phyloP scores from a whole-genome alignment of 2,888 invertebrate species.

The Agriopis leucophaearia region DNA sequence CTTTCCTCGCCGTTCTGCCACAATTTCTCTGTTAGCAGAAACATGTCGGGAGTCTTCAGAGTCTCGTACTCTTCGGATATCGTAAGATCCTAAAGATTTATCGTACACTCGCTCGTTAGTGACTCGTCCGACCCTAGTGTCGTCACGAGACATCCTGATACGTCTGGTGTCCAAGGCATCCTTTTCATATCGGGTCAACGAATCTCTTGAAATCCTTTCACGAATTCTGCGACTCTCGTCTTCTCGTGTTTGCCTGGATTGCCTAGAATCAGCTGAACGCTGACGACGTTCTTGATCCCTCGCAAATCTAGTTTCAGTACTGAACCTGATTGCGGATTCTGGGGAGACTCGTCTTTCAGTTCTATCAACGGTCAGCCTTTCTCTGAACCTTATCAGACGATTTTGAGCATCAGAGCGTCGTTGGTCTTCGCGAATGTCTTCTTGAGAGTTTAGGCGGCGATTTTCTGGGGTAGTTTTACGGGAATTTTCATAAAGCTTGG shows the following conservation, averaged over 20 bases:
- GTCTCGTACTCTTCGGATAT: constrained; percentile 14
- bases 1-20: constrained; percentile 19
- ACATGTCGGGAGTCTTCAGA: constrained; percentile 25
- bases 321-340: constrained; percentile 12
- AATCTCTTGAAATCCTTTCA: constrained; percentile 23
- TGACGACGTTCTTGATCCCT: constrained; percentile 30
- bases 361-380: constrained; percentile 27
- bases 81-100: neutral
- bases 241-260: constrained; percentile 26
- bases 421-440: constrained; percentile 46
- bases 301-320: constrained; percentile 20
- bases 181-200: constrained; percentile 34
- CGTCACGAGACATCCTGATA: constrained; percentile 25
- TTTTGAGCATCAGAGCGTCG: constrained; percentile 52
- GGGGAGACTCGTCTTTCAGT: constrained; percentile 28
- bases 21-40: constrained; percentile 25
- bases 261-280: constrained; percentile 12
- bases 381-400: constrained; percentile 32
- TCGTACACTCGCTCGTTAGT: constrained; percentile 12
- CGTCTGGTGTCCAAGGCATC: constrained; percentile 34
- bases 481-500: constrained; percentile 47
- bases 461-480: constrained; percentile 32
- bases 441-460: constrained; percentile 36
- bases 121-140: constrained; percentile 8
- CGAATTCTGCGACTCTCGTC: constrained; percentile 24